Conservation (phyloP, 2,888 invertebrate genomes). For the Leuctra nigra region DNA sequence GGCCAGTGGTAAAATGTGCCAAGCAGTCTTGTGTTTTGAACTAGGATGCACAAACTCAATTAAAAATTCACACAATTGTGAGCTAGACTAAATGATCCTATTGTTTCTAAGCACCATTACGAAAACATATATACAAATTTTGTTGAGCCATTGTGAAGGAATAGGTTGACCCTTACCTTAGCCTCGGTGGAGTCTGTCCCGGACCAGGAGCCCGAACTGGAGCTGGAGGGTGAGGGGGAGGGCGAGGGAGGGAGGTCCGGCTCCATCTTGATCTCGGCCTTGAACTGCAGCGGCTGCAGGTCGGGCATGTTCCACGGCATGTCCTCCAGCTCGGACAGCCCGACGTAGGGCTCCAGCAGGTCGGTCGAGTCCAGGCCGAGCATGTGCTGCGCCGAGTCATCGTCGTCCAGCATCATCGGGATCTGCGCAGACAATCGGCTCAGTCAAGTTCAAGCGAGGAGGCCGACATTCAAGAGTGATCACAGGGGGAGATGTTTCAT, state of each 20-base stretch:
- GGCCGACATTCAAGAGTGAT: too few relatives aligned
- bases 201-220: constrained; percentile 21
- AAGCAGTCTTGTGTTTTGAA: too few relatives aligned
- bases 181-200: constrained; percentile 22
- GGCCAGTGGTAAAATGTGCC: too few relatives aligned
- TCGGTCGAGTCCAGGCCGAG: constrained; percentile 13
- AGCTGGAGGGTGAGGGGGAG: constrained; percentile 25
- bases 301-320: constrained; percentile 28
- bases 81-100: too few relatives aligned
- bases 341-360: constrained; percentile 23
- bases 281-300: constrained; percentile 24
- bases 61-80: too few relatives aligned
- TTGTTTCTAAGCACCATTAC: too few relatives aligned
- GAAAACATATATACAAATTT: too few relatives aligned
- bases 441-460: too few relatives aligned
- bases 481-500: too few relatives aligned
- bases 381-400: constrained; percentile 16
- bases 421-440: too few relatives aligned
- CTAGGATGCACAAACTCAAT: too few relatives aligned
- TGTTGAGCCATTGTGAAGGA: not conserved
- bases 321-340: constrained; percentile 27
- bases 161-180: constrained; percentile 15
- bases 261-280: constrained; percentile 32
- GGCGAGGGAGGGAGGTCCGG: constrained; percentile 27
- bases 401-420: constrained; percentile 31